Evolutionary conservation across 2,888 invertebrate species (phyloP), one percentile per base, ranked within the genome.

Genomic region (Dicycla oo): DNA sequence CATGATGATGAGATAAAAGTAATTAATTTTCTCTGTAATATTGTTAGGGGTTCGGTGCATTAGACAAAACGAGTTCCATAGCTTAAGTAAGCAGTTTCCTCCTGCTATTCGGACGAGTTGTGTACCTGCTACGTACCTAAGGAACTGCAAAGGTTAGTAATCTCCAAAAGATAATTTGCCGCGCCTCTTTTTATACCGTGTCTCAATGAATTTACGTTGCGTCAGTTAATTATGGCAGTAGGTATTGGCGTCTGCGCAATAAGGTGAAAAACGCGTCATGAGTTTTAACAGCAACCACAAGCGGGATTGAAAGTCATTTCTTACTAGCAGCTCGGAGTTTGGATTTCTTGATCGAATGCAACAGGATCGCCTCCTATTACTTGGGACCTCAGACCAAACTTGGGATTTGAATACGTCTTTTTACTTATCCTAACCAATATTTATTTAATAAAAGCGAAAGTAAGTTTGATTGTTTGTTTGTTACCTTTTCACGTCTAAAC

Each of bases 61-160:
- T 10, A 26, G 13, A 34, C 4, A n/a, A 34, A 45, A 71, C n/a
- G 6, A 69, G 40, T 23, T 20, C 8, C 26, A 26, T n/a, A 26
- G n/a, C 20, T 49, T 26, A n/a, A 40, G 18, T 8, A n/a, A 40
- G 18, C 6, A n/a, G 18, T 40, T n/a, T 30, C 26, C 3, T 56
- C 13, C 6, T 26, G 15, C 11, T 18, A 18, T 45, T 72, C 26
- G 18, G 30, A 26, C 10, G 73, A 73, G 26, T 72, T 40, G 38
- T 45, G 30, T 13, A 18, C 18, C 38, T 51, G 34, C 20, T 45
- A 3, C 54, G 15, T 8, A 3, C 54, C 10, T 8, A n/a, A n/a
- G 45, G 26, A 54, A 20, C 8, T 18, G 18, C 7, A 13, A 54
- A 69, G 54, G 72, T 69, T n/a, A n/a, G 72, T 69, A 4, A 26